phyloP scores from a whole-genome alignment of 2,797 vertebrate genomes.

The Cyprinodon diabolis region DNA sequence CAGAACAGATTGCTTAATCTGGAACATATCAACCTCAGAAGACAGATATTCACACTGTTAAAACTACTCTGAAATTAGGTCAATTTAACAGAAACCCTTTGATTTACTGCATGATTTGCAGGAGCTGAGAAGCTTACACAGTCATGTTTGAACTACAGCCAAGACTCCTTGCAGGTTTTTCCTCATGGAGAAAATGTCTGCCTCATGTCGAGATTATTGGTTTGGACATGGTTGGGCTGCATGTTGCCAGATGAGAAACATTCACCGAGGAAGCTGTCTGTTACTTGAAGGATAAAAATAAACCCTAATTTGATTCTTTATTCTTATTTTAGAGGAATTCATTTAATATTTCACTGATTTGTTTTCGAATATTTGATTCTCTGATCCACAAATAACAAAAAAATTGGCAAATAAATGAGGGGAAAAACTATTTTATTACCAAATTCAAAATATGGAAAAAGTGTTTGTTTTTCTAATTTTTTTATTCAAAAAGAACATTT shows the following conservation, averaged over 20 bases:
- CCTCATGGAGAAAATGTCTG: conserved; percentile 1
- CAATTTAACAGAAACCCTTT: neutral
- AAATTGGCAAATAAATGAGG: too few relatives aligned
- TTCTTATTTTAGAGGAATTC: too few relatives aligned
- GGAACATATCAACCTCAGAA: neutral
- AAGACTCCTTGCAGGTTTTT: neutral
- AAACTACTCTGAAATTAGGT: neutral
- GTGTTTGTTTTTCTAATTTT: too few relatives aligned
- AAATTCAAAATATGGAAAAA: too few relatives aligned
- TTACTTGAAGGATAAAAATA: neutral
- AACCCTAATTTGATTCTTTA: neutral
- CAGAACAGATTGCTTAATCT: conserved; percentile 1
- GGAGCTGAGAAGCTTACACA: neutral
- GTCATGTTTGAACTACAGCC: neutral
- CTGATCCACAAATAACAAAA: too few relatives aligned
- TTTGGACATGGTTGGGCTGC: conserved; percentile 10
- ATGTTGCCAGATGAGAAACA: neutral
- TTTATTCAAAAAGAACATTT: too few relatives aligned
- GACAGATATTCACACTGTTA: neutral
- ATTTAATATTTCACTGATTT: too few relatives aligned
- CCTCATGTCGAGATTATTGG: neutral
- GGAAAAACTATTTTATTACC: too few relatives aligned
- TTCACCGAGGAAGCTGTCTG: neutral
- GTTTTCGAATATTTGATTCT: too few relatives aligned
- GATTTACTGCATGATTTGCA: neutral